Percentiles rank a stretch among this genome's conserved stretches.
Evolutionary conservation across 2,113 vertebrate species (phyloP).

Genomic region (Ciconia boyciana): DNA sequence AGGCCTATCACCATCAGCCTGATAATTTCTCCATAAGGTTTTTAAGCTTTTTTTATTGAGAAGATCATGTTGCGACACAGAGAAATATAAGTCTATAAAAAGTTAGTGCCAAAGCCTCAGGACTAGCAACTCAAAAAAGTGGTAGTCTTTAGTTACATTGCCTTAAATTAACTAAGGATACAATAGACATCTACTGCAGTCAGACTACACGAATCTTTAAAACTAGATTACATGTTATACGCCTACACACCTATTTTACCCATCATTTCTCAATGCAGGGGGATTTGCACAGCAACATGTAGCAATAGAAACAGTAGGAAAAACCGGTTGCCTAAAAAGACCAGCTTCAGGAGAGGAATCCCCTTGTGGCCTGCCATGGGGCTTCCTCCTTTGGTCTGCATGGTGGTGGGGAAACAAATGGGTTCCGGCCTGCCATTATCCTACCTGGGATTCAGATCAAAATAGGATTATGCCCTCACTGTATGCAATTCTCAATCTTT

Average conservation of each 20-base stretch:
- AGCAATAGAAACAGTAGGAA: neutral
- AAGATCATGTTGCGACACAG: neutral
- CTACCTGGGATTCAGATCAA: neutral
- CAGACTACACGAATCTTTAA: neutral
- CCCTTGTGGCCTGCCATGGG: neutral
- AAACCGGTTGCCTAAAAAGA: neutral
- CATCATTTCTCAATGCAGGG: neutral
- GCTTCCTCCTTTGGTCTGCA: neutral
- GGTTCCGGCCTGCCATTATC: neutral
- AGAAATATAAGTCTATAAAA: neutral
- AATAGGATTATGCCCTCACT: neutral
- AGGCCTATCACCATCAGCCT: neutral
- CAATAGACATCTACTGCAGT: neutral
- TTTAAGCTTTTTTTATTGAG: neutral
- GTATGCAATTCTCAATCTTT: neutral
- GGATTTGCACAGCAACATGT: accelerated
- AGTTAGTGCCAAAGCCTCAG: neutral
- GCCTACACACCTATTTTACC: neutral
- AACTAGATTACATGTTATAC: neutral
- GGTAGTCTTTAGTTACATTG: neutral
- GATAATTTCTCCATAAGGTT: neutral
- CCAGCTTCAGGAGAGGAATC: neutral
- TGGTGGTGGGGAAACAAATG: neutral
- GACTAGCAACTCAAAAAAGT: neutral
- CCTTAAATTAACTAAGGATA: neutral